A percentile compares a stretch with the other conserved stretches of the same genome.
These are phyloP conservation scores for Catostomus latipinnis DNA, from an alignment of 2,797 vertebrate species.

Conservation along the genomic window DNA sequence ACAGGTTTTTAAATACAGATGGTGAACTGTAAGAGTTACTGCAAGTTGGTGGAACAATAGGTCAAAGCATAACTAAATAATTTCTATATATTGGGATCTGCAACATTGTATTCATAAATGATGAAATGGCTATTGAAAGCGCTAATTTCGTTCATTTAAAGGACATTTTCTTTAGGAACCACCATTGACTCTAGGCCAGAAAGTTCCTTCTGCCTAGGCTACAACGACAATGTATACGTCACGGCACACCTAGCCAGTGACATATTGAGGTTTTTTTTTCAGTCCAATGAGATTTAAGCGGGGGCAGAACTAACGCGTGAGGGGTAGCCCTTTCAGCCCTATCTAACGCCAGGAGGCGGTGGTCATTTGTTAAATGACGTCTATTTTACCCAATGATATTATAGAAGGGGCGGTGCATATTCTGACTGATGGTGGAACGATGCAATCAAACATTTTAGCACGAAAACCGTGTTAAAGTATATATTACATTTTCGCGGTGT, in stretches of 20 bases:
- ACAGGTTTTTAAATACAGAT: no score
- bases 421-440: constrained; percentile 68
- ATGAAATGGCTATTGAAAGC: no score
- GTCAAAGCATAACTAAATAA: no score
- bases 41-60: no score
- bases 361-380: constrained; percentile 19
- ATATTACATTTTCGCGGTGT: constrained; percentile 74
- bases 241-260: constrained; percentile 8
- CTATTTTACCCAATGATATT: constrained; percentile 62
- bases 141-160: no score
- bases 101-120: no score
- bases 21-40: no score
- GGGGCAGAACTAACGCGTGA: neutral
- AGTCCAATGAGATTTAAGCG: constrained; percentile 14
- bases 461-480: constrained; percentile 69
- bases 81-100: no score
- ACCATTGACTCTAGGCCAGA: no score
- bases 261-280: neutral
- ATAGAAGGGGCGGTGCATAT: constrained; percentile 17
- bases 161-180: no score
- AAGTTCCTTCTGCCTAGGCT: neutral
- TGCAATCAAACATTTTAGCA: constrained; percentile 68
- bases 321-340: neutral
- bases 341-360: neutral
- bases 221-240: neutral